Evolutionary conservation across 2,113 vertebrate species (phyloP), one percentile per base, ranked within the genome.

Genomic region (Tringa solitaria): DNA sequence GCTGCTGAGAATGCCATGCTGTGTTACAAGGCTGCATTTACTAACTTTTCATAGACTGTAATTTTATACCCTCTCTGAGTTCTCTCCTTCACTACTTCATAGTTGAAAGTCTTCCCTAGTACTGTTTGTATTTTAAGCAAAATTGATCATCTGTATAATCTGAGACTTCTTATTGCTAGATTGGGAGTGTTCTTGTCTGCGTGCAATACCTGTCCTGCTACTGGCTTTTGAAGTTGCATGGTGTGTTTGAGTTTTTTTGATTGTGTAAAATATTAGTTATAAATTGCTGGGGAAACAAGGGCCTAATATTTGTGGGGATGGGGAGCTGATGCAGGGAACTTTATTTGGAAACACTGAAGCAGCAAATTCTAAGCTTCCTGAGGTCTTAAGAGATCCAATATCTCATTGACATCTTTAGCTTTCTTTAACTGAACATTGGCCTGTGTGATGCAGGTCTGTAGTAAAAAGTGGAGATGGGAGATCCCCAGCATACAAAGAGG

Each of bases 351-450:
- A 35, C 16, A 43, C n/a, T 23, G 22, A 67, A 48, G 21, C 2
- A 56, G 33, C 16, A 65, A 51, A 60, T 46, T 46, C 7, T 60
- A 53, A 84, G 53, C 39, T 84, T 67, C 4, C 3, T 50, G 24
- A 53, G 27, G 41, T 75, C 5, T 82, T 32, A n/a, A 79, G 41
- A 45, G 9, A 39, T 39, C 30, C 60, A 30, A 1, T n/a, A 30
- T 32, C 27, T 60, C 23, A 27, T 20, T 39, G 54, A 56, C 13
- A 50, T 56, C 4, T 37, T 26, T 56, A 32, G 15, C 5, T 46
- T 35, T 78, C 26, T 51, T 32, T 39, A 43, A 10, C 0, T 3
- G 22, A 60, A 30, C 0, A 0, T 37, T 61, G 20, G 8, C 22
- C 6, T 3, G 1, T 50, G 35, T 37, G 32, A 30, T 68, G 13